phyloP scores from a whole-genome alignment of 2,113 vertebrate genomes.

The Polypterus senegalus region DNA sequence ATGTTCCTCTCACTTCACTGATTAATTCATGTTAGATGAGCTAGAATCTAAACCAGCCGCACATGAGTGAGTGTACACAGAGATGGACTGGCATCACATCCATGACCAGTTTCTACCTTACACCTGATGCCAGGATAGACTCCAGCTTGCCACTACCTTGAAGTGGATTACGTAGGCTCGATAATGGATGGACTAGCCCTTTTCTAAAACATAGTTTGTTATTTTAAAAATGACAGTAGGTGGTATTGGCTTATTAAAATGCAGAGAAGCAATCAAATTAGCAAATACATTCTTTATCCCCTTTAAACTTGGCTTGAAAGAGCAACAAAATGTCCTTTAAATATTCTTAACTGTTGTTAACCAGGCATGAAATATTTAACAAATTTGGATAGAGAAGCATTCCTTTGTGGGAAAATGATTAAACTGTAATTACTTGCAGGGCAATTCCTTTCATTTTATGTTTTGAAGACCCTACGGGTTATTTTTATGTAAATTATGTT shows the following conservation, averaged over 20 bases:
- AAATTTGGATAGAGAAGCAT: slow-evolving; percentile 2
- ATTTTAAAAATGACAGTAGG: background rate
- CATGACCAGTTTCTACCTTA: too few species aligned
- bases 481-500: slow-evolving; percentile 5
- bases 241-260: background rate
- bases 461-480: slow-evolving; percentile 4
- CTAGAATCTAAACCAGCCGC: too few species aligned
- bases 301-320: slow-evolving; percentile 9
- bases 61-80: too few species aligned
- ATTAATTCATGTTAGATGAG: too few species aligned
- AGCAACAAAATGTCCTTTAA: slow-evolving; percentile 8
- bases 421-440: slow-evolving; percentile 4
- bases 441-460: slow-evolving; percentile 5
- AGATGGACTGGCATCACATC: too few species aligned
- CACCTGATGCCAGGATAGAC: too few species aligned
- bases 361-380: slow-evolving; percentile 16
- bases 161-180: too few species aligned
- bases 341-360: slow-evolving; percentile 12
- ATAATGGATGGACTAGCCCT: background rate
- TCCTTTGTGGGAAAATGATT: slow-evolving; percentile 12
- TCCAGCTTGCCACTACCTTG: too few species aligned
- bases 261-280: background rate
- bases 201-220: background rate
- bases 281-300: background rate
- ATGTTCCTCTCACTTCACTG: too few species aligned